These are phyloP conservation scores for Cyanocitta stelleri DNA, from an alignment of 2,113 vertebrate species.

Conservation along the genomic window DNA sequence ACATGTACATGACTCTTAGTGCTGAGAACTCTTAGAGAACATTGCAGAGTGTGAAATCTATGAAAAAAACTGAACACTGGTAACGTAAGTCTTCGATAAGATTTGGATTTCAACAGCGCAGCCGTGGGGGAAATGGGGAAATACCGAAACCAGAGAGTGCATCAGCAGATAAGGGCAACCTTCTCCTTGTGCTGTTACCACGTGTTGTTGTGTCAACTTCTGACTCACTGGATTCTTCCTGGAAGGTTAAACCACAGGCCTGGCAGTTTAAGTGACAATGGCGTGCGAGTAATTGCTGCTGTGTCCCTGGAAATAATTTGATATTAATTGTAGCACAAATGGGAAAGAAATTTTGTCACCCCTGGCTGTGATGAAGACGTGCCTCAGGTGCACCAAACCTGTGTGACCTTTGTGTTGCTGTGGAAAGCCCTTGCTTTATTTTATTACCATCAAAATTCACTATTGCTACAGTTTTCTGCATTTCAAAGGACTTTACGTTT, in stretches of 20 bases:
- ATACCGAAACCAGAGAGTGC: neutral
- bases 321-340: neutral
- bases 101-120: neutral
- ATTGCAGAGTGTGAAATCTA: neutral
- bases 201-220: neutral
- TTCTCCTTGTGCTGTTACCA: neutral
- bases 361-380: neutral
- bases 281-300: neutral
- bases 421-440: neutral
- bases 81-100: neutral
- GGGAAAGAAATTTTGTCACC: neutral
- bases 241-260: neutral
- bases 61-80: neutral
- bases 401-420: neutral
- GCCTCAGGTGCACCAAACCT: neutral
- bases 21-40: neutral
- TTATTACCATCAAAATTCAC: neutral
- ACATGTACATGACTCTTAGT: neutral
- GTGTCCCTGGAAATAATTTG: neutral
- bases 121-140: neutral
- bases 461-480: neutral
- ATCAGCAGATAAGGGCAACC: neutral
- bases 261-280: neutral
- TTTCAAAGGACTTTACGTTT: neutral
- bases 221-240: constrained; percentile 34